phyloP scores from a whole-genome alignment of 2,797 vertebrate species.

The Sebastes vulpes region DNA sequence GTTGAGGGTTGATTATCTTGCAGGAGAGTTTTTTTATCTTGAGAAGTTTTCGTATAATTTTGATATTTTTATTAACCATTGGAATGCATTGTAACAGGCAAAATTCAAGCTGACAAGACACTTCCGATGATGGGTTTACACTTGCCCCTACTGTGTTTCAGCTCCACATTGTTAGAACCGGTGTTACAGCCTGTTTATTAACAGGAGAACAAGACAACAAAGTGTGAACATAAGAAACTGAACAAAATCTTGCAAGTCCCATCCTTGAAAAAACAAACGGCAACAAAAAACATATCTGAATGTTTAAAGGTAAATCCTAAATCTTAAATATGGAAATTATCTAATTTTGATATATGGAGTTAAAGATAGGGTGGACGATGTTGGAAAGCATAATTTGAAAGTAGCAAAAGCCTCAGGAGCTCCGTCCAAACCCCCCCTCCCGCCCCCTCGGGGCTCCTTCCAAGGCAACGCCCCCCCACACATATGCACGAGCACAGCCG shows the following conservation, averaged over 20 bases:
- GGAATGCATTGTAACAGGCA: background rate
- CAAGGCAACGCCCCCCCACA: too few species aligned
- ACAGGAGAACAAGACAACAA: background rate
- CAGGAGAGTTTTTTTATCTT: background rate
- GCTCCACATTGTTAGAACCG: background rate
- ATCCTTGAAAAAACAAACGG: background rate
- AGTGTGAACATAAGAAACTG: background rate
- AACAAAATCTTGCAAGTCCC: background rate
- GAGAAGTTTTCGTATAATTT: background rate
- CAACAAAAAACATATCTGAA: background rate
- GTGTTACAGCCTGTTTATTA: background rate
- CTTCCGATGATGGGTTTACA: background rate
- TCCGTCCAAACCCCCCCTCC: too few species aligned
- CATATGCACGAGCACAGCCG: too few species aligned
- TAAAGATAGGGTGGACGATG: background rate
- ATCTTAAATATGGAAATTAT: background rate
- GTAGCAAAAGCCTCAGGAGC: too few species aligned
- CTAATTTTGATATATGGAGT: background rate
- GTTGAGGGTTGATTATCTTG: background rate
- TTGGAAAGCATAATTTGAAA: too few species aligned
- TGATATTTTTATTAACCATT: background rate
- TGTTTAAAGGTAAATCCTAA: background rate
- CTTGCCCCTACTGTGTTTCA: background rate
- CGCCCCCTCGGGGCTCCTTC: too few species aligned
- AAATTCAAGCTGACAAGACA: background rate